A percentile compares a stretch with the other conserved stretches of the same genome.
These are phyloP conservation scores for Orestias chungarensis DNA, from an alignment of 2,797 vertebrate species.

Conservation along the genomic window DNA sequence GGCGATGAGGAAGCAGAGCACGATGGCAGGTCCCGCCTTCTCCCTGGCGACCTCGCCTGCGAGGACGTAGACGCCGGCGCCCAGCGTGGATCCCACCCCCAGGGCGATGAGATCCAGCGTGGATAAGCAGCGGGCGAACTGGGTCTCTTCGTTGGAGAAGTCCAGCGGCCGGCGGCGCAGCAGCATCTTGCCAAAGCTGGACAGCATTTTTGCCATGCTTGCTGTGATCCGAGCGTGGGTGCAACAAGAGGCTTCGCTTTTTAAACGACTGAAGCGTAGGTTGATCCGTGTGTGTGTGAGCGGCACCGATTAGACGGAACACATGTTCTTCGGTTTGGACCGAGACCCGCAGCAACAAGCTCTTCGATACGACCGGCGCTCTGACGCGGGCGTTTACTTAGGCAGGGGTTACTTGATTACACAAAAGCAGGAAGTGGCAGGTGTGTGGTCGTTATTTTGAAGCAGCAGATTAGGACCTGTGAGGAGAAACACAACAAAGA, in stretches of 20 bases:
- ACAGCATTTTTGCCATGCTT: conserved; percentile 72
- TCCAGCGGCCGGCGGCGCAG: conserved; percentile 87
- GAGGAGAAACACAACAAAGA: conserved; percentile 48
- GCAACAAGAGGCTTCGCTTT: conserved; percentile 34
- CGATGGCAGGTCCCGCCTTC: conserved; percentile 90
- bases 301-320: conserved; percentile 38
- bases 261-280: conserved; percentile 46
- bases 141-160: conserved; percentile 78
- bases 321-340: conserved; percentile 17
- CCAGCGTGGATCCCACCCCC: conserved; percentile 92
- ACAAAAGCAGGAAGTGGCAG: conserved; percentile 32
- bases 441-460: conserved; percentile 27
- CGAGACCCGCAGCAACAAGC: conserved; percentile 21
- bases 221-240: conserved; percentile 51
- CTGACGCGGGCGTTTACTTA: conserved; percentile 12
- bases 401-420: conserved; percentile 10
- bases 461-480: conserved; percentile 61
- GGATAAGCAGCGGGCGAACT: conserved; percentile 90
- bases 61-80: conserved; percentile 93
- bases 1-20: conserved; percentile 93
- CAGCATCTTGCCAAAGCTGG: conserved; percentile 81
- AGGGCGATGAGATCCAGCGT: conserved; percentile 92
- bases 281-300: conserved; percentile 26
- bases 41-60: conserved; percentile 93
- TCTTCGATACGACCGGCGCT: conserved; percentile 24